phyloP scores from a whole-genome alignment of 2,113 vertebrate species.

The Pantherophis guttatus region DNA sequence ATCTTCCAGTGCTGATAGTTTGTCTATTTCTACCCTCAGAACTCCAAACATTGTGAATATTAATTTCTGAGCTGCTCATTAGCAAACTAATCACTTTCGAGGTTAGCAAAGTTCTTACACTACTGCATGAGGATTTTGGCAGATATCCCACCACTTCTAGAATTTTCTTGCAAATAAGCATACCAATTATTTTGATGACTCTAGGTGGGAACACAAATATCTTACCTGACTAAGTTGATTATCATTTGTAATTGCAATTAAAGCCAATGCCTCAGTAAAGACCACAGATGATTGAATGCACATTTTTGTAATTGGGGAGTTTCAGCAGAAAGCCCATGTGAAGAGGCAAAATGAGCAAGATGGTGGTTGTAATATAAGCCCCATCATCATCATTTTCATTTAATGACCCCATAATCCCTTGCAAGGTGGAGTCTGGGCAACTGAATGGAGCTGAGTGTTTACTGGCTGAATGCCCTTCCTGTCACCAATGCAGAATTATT shows the following conservation, averaged over 20 bases:
- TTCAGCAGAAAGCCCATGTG: neutral
- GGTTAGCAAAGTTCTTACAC: slow-evolving; percentile 1
- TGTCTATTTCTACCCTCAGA: neutral
- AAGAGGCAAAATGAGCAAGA: neutral
- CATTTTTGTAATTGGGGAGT: neutral
- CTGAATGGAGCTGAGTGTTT: no score
- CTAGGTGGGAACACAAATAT: neutral
- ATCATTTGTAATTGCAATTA: neutral
- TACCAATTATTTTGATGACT: neutral
- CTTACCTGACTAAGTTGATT: neutral
- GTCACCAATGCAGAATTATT: no score
- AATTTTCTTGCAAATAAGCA: neutral
- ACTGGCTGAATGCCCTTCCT: no score
- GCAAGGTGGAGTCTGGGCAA: no score
- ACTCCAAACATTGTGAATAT: slow-evolving; percentile 32
- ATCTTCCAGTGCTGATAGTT: slow-evolving; percentile 21
- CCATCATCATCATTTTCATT: no score
- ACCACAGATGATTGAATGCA: neutral
- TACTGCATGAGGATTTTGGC: neutral
- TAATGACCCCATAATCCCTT: no score
- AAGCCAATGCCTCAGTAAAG: neutral
- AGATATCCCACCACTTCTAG: slow-evolving; percentile 21
- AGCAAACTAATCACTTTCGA: slow-evolving; percentile 26
- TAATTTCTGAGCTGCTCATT: slow-evolving; percentile 38
- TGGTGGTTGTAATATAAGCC: neutral